A percentile compares a stretch with the other conserved stretches of the same genome.
phyloP scores from a whole-genome alignment of 2,797 vertebrate genomes.

The Tragopan temminckii region DNA sequence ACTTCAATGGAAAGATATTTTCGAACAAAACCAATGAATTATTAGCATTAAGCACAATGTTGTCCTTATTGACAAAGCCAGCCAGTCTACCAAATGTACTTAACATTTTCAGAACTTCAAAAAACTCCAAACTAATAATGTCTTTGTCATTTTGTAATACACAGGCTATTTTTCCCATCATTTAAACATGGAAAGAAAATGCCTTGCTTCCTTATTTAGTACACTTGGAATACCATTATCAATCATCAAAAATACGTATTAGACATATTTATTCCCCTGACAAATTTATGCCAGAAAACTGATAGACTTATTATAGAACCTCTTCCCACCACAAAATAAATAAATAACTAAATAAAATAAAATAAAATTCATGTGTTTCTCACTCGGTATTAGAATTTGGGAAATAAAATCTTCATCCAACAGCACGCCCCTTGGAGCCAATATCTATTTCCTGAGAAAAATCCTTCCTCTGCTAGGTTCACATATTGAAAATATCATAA shows the following conservation, averaged over 20 bases:
- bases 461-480: constrained; percentile 4
- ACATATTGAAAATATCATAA: constrained; percentile 44
- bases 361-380: background rate
- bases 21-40: background rate
- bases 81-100: background rate
- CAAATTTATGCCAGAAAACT: constrained; percentile 70
- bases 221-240: constrained; percentile 66
- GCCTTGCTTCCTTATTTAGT: constrained; percentile 64
- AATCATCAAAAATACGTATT: constrained; percentile 73
- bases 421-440: background rate
- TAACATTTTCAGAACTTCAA: background rate
- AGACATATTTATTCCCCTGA: constrained; percentile 70
- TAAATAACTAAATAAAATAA: background rate
- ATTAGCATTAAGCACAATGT: background rate
- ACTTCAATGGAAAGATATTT: constrained; percentile 9
- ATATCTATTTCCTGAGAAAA: constrained; percentile 21
- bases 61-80: background rate
- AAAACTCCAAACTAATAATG: background rate
- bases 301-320: constrained; percentile 68
- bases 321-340: constrained; percentile 9
- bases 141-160: constrained; percentile 20
- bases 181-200: constrained; percentile 67
- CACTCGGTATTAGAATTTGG: background rate
- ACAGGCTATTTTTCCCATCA: constrained; percentile 50
- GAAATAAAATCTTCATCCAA: constrained; percentile 40